Evolutionary conservation across 2,113 vertebrate genomes (phyloP).

Genomic region (Oncorhynchus tshawytscha): DNA sequence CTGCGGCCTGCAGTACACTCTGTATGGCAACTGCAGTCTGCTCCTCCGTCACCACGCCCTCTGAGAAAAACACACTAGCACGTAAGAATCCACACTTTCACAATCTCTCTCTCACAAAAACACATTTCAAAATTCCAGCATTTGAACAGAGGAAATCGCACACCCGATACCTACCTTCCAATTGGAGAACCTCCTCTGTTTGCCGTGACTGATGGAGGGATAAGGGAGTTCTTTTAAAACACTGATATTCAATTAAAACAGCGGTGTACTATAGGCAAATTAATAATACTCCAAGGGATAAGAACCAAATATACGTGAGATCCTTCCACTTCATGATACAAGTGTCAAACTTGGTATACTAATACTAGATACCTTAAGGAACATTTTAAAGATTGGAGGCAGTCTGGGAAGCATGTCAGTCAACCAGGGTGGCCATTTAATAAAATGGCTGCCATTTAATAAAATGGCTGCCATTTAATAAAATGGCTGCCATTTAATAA

Average conservation of each 20-base stretch:
- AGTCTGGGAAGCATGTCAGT: too few species aligned
- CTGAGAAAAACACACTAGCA: slow-evolving; percentile 46
- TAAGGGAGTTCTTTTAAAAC: neutral
- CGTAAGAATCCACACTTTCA: neutral
- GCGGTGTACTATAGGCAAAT: too few species aligned
- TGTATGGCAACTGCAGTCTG: slow-evolving; percentile 86
- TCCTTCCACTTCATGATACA: too few species aligned
- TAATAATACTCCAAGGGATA: too few species aligned
- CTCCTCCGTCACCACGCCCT: slow-evolving; percentile 79
- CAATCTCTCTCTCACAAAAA: neutral
- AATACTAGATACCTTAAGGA: too few species aligned
- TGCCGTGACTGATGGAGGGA: slow-evolving; percentile 80
- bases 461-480: too few species aligned
- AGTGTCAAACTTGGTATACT: too few species aligned
- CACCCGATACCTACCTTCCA: slow-evolving; percentile 76
- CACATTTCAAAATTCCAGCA: neutral
- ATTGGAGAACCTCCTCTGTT: slow-evolving; percentile 84
- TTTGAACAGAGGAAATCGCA: neutral
- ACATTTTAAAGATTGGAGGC: too few species aligned
- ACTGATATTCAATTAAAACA: neutral
- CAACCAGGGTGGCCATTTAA: too few species aligned
- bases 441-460: too few species aligned
- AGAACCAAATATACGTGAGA: too few species aligned
- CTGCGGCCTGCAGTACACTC: slow-evolving; percentile 80
- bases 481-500: too few species aligned